These are phyloP conservation scores for Caenorhabditis sp. DNA, from an alignment of 2,888 invertebrate genomes.

Conservation along the genomic window DNA sequence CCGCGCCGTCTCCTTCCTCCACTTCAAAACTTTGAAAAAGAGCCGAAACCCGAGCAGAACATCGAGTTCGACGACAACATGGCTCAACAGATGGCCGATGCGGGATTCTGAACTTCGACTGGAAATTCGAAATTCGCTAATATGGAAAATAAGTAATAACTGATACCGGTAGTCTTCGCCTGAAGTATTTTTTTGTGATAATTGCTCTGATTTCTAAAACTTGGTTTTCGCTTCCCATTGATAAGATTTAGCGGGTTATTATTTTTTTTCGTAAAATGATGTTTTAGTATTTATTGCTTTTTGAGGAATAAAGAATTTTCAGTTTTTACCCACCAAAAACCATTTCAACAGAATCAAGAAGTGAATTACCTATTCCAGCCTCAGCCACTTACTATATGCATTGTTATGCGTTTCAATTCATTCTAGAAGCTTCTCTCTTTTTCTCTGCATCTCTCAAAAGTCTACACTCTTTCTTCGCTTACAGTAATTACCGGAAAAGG, in stretches of 20 bases:
- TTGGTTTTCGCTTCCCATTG: not conserved
- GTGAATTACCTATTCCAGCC: too few species aligned
- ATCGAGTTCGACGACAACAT: conserved; percentile 60
- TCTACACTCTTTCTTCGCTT: not conserved
- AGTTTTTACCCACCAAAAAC: not conserved
- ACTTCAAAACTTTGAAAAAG: conserved; percentile 46
- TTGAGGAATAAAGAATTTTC: not conserved
- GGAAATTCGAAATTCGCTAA: not conserved
- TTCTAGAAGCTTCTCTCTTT: conserved; percentile 1
- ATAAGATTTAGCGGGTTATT: conserved; percentile 9
- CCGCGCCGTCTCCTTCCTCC: conserved; percentile 65
- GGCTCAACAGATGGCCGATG: conserved; percentile 69
- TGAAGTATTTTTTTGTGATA: not conserved
- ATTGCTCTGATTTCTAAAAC: not conserved
- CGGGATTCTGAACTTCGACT: conserved; percentile 64
- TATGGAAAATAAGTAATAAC: conserved; percentile 19
- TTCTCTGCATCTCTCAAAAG: conserved; percentile 6
- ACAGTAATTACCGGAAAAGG: conserved; percentile 40
- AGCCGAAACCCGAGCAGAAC: conserved; percentile 44
- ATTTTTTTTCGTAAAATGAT: not conserved
- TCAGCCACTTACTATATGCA: conserved; percentile 6
- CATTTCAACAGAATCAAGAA: not conserved
- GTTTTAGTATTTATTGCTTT: conserved; percentile 2
- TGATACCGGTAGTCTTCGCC: conserved; percentile 28
- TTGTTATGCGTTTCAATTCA: conserved; percentile 18